Conservation (phyloP, 2,888 invertebrate species). For the Epistrophella euchroma region DNA sequence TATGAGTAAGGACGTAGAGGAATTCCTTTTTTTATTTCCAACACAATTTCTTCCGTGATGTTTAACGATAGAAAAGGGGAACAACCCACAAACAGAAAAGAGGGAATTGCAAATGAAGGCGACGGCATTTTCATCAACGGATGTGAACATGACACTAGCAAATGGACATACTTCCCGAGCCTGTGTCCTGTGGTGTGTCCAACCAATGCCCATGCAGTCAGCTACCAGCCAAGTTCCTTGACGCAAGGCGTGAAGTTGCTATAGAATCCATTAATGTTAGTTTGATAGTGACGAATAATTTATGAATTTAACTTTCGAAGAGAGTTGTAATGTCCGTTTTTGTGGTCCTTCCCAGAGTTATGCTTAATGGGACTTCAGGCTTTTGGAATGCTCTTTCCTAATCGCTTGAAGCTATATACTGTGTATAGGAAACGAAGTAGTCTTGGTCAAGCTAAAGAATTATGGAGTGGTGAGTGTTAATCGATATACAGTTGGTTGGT, state of each 20-base stretch:
- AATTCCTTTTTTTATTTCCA: constrained; percentile 26
- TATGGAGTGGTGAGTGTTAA: constrained; percentile 29
- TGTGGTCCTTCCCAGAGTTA: constrained; percentile 63
- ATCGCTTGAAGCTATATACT: neutral
- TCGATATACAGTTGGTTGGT: constrained; percentile 24
- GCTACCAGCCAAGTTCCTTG: neutral
- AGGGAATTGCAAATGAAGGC: constrained; percentile 24
- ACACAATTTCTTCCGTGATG: constrained; percentile 37
- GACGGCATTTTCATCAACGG: constrained; percentile 50
- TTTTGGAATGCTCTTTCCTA: constrained; percentile 13
- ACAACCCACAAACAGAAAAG: neutral
- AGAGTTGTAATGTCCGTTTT: constrained; percentile 68
- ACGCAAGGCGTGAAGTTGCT: constrained; percentile 17
- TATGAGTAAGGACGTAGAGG: neutral
- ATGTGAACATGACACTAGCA: constrained; percentile 70
- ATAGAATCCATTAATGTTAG: constrained; percentile 66
- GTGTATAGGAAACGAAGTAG: constrained; percentile 17
- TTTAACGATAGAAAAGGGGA: neutral
- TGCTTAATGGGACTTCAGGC: constrained; percentile 59
- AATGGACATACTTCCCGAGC: constrained; percentile 69
- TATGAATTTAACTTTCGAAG: constrained; percentile 67
- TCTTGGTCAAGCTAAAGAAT: constrained; percentile 9
- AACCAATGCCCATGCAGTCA: neutral
- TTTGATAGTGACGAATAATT: constrained; percentile 74
- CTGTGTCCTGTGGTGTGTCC: neutral